Base-by-base conservation (phyloP, 2,113 vertebrate species). In the Halcyon senegalensis region DNA sequence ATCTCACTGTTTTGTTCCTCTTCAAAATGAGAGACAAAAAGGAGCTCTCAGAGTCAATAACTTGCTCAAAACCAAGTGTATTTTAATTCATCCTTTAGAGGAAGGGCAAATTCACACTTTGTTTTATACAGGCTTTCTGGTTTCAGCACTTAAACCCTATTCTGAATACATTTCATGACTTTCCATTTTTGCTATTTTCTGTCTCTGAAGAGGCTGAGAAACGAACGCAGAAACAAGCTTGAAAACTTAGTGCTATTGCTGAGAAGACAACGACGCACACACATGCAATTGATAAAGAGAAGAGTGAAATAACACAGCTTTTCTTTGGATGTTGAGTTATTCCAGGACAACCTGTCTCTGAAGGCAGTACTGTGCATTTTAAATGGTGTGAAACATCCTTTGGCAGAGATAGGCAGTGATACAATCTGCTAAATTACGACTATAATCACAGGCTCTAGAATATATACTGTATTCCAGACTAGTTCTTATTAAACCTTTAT, bases 361-460 rank as follows among this genome's bases (percentile, higher is more conserved):
- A 95, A 93, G 59, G 87, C 76, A 87, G 78, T 33, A 37, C 62
- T 76, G 87, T 93, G 89, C 89, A 84, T 96, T 96, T 87, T 70
- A 92, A 94, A 94, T 82, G 91, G 89, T 95, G 94, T 94, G 96
- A 96, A 96, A 94, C 87, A 90, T 94, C 95, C 91, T 94, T 92
- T 89, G 95, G 96, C 96, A 93, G 73, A 91, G 81, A 92, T 35
- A 73, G 62, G 69, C 53, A 91, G 66, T 11, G 92, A 96, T 96
- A 90, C 73, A 90, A 97, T 96, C 94, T 78, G 84, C 80, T 88
- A 89, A 92, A 96, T 92, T 94, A 93, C 80, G 66, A 90, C 83
- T 75, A 44, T 93, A 92, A 94, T 93, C 73, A 79, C 80, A 84
- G 88, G 73, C 86, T 74, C 87, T 53, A 81, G 83, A 92, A 94